These are phyloP conservation scores for Riparia riparia DNA, from an alignment of 2,113 vertebrate species.

Conservation along the genomic window DNA sequence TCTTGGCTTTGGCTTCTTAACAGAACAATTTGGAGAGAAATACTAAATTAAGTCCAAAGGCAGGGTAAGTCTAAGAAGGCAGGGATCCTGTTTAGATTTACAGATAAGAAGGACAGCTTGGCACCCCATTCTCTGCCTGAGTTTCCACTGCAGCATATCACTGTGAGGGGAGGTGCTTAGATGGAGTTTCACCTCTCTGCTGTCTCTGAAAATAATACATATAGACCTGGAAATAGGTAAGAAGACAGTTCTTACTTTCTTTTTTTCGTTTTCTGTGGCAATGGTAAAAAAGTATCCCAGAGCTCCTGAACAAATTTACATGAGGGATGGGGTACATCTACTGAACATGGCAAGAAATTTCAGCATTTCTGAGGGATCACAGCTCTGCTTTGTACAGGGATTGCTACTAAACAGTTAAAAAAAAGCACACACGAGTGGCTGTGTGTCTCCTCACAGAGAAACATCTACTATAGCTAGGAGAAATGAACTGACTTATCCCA, in stretches of 20 bases:
- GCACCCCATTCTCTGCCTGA: background rate
- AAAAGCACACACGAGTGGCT: background rate
- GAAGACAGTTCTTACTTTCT: background rate
- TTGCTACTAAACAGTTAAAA: background rate
- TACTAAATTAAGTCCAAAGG: background rate
- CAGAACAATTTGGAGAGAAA: background rate
- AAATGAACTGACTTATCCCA: conserved; percentile 16
- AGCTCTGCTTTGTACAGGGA: background rate
- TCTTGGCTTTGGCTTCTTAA: background rate
- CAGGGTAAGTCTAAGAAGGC: background rate
- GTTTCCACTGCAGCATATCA: background rate
- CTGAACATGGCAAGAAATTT: background rate
- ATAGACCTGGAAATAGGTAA: background rate
- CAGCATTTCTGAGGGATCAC: background rate
- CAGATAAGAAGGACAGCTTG: background rate
- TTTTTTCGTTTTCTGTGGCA: background rate
- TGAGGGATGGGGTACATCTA: background rate
- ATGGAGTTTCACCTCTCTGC: background rate
- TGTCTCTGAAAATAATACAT: background rate
- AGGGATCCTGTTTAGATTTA: background rate
- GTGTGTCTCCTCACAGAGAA: background rate
- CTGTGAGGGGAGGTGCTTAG: background rate
- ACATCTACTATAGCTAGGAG: background rate
- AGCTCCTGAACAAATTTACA: background rate
- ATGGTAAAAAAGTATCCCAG: background rate